phyloP scores from a whole-genome alignment of 2,113 vertebrate species.

The Chauna torquata region DNA sequence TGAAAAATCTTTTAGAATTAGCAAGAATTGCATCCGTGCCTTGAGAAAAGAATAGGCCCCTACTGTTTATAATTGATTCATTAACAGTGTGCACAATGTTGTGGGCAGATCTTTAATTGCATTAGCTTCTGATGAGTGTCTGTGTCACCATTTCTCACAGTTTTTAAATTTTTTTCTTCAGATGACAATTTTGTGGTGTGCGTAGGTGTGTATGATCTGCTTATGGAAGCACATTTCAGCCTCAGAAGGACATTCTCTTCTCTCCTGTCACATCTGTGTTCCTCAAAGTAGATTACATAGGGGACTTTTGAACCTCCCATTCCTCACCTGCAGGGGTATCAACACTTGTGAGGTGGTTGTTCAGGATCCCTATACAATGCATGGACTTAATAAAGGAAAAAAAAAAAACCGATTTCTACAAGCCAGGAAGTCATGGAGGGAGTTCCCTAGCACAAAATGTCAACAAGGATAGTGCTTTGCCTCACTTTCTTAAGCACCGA shows the following conservation, averaged over 20 bases:
- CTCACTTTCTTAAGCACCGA: not conserved
- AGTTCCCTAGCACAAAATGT: not conserved
- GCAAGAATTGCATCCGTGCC: not conserved
- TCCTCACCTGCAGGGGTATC: not conserved
- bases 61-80: not conserved
- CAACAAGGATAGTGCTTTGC: not conserved
- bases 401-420: not conserved
- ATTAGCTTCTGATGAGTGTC: not conserved
- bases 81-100: not conserved
- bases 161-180: not conserved
- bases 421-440: not conserved
- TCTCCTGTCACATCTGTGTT: not conserved
- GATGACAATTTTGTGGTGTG: not conserved
- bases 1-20: not conserved
- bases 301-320: not conserved
- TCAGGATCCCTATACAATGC: not conserved
- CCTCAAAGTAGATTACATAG: not conserved
- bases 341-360: not conserved
- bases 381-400: not conserved
- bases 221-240: not conserved
- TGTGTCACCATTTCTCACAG: not conserved
- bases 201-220: not conserved
- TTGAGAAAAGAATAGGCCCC: not conserved
- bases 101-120: not conserved
- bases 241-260: not conserved